Evolutionary conservation across 2,797 vertebrate genomes (phyloP), one percentile per base, ranked within the genome.

Genomic region (Myripristis jacobus): DNA sequence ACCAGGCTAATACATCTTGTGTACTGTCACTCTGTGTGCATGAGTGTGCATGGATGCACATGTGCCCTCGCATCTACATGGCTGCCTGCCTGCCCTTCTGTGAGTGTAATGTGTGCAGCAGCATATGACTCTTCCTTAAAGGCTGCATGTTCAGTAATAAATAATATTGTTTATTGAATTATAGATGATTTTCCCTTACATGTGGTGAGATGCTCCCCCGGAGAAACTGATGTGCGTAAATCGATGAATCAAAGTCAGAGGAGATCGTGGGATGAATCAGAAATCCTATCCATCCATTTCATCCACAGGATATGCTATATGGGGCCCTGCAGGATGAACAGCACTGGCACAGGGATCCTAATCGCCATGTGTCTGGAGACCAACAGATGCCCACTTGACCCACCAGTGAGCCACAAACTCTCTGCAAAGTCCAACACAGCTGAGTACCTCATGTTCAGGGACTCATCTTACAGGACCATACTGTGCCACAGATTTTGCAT

Each of bases 331-430:
- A 69, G 66, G 85, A 88, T 87, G 83, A 89, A 89, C 76, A 70
- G 73, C 67, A 29, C 65, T 55, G 70, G 80, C 65, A 59, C 68
- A 57, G 68, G 79, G 56, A 76, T 74, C 66, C 75, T 81, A 88
- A 90, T 91, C 77, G 82, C 89, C 88, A 79, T 88, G 85, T 91
- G 88, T 73, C 85, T 65, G 18, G 80, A 86, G 87, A 85, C 83
- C 82, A 82, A 82, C 86, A 86, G 88, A 81, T 86, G 87, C 77
- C 83, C 82, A 77, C 82, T 89, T 92, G 88, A 92, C 89, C 91
- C 75, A 62, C 52, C 78, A 41, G 65, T 59, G 68, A 76, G 75
- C 57, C 76, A 70, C 72, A 66, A 46, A 74, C 75, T 66, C 79
- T 41, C 69, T 46, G 66, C 63, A 72, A 84, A 76, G 71, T 80